Percentiles rank a stretch among this genome's conserved stretches.
Evolutionary conservation across 2,888 invertebrate species (phyloP).

Genomic region (Cataglyphis livida): DNA sequence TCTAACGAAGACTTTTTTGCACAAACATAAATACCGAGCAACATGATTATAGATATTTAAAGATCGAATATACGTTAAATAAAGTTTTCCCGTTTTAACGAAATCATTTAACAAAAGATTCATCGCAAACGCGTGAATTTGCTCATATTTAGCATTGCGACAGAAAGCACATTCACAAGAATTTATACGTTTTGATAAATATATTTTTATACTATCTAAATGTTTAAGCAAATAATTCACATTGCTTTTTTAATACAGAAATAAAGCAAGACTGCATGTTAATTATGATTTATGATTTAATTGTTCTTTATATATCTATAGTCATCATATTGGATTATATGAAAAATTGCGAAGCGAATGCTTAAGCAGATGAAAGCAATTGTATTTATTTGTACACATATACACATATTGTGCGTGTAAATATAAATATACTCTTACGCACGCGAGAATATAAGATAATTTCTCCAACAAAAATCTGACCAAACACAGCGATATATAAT

Average conservation of each 20-base stretch:
- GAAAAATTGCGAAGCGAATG: background rate
- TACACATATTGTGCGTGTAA: constrained; percentile 1
- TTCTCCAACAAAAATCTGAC: constrained; percentile 34
- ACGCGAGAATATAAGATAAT: constrained; percentile 27
- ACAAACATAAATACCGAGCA: background rate
- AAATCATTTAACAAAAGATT: background rate
- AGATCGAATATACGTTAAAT: background rate
- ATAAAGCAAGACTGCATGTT: background rate
- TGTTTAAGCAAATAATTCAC: background rate
- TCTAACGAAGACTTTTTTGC: background rate
- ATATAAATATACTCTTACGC: constrained; percentile 29
- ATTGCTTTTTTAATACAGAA: background rate
- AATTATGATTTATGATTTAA: background rate
- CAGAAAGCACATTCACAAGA: background rate
- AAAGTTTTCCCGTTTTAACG: background rate
- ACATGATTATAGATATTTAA: constrained; percentile 27
- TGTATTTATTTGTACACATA: constrained; percentile 18
- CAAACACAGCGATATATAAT: constrained; percentile 37
- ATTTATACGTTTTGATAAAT: constrained; percentile 15
- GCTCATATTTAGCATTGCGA: background rate
- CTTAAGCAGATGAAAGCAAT: background rate
- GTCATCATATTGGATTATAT: background rate
- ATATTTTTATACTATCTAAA: background rate
- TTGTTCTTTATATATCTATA: constrained; percentile 30
- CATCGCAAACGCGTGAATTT: background rate